Conservation (phyloP, 2,888 invertebrate species). For the Mesorhabditis sp. region DNA sequence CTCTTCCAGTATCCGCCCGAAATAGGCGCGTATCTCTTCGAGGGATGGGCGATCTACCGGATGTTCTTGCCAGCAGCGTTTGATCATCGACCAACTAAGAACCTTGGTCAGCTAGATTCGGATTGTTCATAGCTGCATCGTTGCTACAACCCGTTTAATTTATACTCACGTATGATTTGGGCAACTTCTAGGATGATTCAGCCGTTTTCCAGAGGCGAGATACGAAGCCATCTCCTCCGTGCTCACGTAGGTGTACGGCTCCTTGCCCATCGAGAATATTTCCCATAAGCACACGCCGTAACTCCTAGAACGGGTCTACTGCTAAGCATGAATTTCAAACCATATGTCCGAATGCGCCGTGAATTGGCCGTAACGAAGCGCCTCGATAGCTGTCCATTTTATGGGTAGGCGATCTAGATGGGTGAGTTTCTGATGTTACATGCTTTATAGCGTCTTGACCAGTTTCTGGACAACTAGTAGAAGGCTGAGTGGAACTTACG, state of each 20-base stretch:
- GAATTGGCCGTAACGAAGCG: neutral
- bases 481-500: neutral
- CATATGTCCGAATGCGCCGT: neutral
- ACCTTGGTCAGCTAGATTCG: too few species aligned
- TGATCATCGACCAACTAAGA: neutral
- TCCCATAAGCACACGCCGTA: conserved; percentile 3
- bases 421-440: too few species aligned
- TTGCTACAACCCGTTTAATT: neutral
- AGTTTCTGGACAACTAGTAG: too few species aligned
- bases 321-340: neutral
- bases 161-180: neutral
- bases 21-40: neutral
- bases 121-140: neutral
- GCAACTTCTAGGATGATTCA: neutral
- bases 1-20: neutral
- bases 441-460: too few species aligned
- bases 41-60: neutral
- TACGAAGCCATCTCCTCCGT: neutral
- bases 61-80: neutral
- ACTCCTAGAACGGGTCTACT: neutral
- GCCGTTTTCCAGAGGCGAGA: neutral
- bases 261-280: neutral
- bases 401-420: neutral
- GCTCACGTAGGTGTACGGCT: neutral
- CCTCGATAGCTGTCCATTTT: neutral